phyloP scores from a whole-genome alignment of 1,140 invertebrate species.

The Drosophila oshimai region DNA sequence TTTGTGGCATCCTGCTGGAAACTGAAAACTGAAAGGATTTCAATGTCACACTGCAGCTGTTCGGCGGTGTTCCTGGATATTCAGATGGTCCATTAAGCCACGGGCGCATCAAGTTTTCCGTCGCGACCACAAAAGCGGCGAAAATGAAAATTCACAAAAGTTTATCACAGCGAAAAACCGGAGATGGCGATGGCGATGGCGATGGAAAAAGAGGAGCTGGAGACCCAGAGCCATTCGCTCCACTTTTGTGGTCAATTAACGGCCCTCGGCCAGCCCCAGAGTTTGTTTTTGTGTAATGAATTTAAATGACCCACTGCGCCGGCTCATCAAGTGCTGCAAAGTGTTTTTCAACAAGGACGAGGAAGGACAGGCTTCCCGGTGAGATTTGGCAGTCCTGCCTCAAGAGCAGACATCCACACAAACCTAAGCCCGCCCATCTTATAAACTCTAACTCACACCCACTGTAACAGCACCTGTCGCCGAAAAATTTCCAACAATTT shows the following conservation, averaged over 20 bases:
- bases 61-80: slow-evolving; percentile 4
- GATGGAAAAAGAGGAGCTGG: background rate
- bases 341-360: slow-evolving; percentile 38
- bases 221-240: slow-evolving; percentile 9
- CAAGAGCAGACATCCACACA: slow-evolving; percentile 29
- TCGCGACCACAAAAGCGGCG: slow-evolving; percentile 59
- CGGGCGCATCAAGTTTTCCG: slow-evolving; percentile 51
- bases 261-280: slow-evolving; percentile 47
- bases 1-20: slow-evolving; percentile 21
- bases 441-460: no score
- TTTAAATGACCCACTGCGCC: slow-evolving; percentile 72
- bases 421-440: slow-evolving; percentile 27
- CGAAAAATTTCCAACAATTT: slow-evolving; percentile 72
- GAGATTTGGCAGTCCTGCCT: slow-evolving; percentile 1
- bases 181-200: slow-evolving; percentile 3
- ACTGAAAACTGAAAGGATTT: slow-evolving; percentile 78
- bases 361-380: background rate
- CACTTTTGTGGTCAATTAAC: slow-evolving; percentile 80
- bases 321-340: slow-evolving; percentile 51
- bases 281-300: slow-evolving; percentile 71
- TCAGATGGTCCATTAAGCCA: slow-evolving; percentile 52
- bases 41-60: slow-evolving; percentile 61
- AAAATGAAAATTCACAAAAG: slow-evolving; percentile 74
- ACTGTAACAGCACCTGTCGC: slow-evolving; percentile 69
- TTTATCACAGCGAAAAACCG: slow-evolving; percentile 30